Conservation (phyloP, 1,140 invertebrate species). For the Helicorthomorpha holstii region DNA sequence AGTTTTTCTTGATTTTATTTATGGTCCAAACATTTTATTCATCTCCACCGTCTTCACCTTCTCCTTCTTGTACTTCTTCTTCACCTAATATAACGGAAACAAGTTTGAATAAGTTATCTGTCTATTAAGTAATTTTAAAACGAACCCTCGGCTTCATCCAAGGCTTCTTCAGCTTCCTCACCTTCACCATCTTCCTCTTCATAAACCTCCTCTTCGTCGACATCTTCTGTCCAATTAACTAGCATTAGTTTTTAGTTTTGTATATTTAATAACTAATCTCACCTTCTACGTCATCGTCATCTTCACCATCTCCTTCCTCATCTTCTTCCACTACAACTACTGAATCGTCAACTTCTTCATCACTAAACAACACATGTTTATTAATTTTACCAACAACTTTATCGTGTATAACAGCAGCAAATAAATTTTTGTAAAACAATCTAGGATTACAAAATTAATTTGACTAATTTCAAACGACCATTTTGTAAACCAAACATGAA, state of each 20-base stretch:
- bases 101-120: neutral
- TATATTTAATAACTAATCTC: conserved; percentile 13
- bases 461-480: too few species aligned
- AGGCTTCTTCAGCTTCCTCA: conserved; percentile 9
- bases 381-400: neutral
- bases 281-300: conserved; percentile 32
- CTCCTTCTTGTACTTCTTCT: conserved; percentile 8
- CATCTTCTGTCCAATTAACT: conserved; percentile 11
- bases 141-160: conserved; percentile 12
- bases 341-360: conserved; percentile 25
- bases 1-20: too few species aligned
- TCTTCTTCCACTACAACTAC: conserved; percentile 20
- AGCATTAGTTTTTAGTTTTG: neutral
- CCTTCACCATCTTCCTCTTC: conserved; percentile 18
- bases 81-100: conserved; percentile 5
- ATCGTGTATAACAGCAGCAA: too few species aligned
- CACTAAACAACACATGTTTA: conserved; percentile 11
- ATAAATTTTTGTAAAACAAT: too few species aligned
- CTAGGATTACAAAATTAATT: too few species aligned
- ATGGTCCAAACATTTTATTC: too few species aligned
- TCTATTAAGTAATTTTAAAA: conserved; percentile 2
- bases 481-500: too few species aligned
- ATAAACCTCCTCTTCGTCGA: conserved; percentile 20
- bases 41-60: conserved; percentile 7
- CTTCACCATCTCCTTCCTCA: conserved; percentile 30